Base-by-base conservation (phyloP, 2,888 invertebrate genomes). In the Heteromurus nitidus region DNA sequence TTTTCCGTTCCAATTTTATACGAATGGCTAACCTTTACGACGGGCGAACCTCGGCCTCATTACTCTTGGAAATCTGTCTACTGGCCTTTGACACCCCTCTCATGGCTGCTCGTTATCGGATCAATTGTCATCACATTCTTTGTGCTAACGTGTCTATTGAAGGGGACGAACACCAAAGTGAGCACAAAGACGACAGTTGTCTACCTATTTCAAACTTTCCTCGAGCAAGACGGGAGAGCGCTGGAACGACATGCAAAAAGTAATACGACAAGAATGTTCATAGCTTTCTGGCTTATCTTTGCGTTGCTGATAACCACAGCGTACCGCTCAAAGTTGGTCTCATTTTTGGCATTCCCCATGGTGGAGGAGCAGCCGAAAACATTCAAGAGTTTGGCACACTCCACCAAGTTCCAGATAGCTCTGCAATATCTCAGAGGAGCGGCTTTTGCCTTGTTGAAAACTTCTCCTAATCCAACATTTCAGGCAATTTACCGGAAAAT, bases 31-130 rank as follows among this genome's bases (percentile, higher is more conserved):
- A 80, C 76, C 26, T 85, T 83, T 64, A 58, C 77, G n/a, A 73
- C 82, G 18, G 82, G 80, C 2, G 42, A 75, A 16, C 74, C 85
- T 9, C 5, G 53, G 22, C 74, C 65, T 2, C 26, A 16, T 50
- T 83, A 77, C 70, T 74, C 82, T 18, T 85, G 85, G 85, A 85
- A 82, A 74, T 64, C 83, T 11, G 67, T 85, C n/a, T 83, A 82
- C 55, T 72, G 70, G 77, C 83, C 85, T 5, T 77, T 82, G 26
- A 42, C 36, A 24, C 64, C 65, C 5, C 13, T 62, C 16, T 13
- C 67, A 7, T 82, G 82, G 82, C 26, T 64, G 5, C 22, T 26
- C 22, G 60, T 82, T n/a, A 26, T 60, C 16, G 50, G 11, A 36
- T 82, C 82, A 24, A 9, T 62, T 28, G 22, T 53, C 42, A 22